phyloP scores from a whole-genome alignment of 2,113 vertebrate species.

The Clarias magur region DNA sequence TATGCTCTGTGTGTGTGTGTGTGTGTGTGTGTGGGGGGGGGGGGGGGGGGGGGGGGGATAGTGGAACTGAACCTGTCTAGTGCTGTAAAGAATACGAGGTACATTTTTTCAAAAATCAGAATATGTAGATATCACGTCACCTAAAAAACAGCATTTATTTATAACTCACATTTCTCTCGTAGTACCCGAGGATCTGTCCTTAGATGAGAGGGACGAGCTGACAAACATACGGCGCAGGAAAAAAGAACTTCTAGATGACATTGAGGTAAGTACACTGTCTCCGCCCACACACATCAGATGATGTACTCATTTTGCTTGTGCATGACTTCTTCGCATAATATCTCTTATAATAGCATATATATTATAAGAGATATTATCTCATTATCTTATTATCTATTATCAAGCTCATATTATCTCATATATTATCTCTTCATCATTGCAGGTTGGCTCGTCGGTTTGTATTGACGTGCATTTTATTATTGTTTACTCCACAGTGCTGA shows the following conservation, averaged over 20 bases:
- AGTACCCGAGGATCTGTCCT: conserved; percentile 92
- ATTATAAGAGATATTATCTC: too few species aligned
- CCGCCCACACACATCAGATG: neutral
- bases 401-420: too few species aligned
- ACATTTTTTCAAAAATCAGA: neutral
- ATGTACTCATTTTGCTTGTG: neutral
- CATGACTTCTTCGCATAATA: neutral
- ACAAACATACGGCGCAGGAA: conserved; percentile 93
- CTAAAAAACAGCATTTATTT: conserved; percentile 28
- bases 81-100: neutral
- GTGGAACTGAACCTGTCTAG: neutral
- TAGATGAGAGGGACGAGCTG: conserved; percentile 92
- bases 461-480: conserved; percentile 18
- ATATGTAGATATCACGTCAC: neutral
- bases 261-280: conserved; percentile 83
- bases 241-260: conserved; percentile 96
- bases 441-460: neutral
- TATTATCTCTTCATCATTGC: neutral
- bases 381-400: too few species aligned
- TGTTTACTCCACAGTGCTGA: neutral
- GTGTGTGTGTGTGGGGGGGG: too few species aligned
- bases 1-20: too few species aligned
- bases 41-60: neutral
- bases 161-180: conserved; percentile 55
- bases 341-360: too few species aligned